Evolutionary conservation across 2,888 invertebrate species (phyloP).

Genomic region (Siphlonurus alternatus): DNA sequence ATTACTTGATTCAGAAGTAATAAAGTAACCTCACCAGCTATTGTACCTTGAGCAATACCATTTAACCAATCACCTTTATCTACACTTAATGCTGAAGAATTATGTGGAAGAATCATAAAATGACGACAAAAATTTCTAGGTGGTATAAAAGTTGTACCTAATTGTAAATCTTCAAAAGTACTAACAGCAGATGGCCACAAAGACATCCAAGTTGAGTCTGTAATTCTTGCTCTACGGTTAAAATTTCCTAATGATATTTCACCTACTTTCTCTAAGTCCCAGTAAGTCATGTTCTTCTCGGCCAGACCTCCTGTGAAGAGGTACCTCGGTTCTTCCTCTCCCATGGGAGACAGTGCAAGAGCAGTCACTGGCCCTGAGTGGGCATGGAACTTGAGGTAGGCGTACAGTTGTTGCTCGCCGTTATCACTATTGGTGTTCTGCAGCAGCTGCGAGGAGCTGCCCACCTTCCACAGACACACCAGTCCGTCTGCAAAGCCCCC

Average conservation of each 20-base stretch:
- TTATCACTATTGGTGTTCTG: conserved; percentile 17
- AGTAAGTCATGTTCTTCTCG: conserved; percentile 34
- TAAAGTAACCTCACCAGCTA: conserved; percentile 32
- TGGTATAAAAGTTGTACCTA: neutral
- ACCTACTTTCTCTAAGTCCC: conserved; percentile 39
- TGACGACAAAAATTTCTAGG: neutral
- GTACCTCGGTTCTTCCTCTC: neutral
- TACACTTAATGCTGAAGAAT: neutral
- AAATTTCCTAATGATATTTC: neutral
- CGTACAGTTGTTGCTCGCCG: conserved; percentile 16
- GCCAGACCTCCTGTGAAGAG: neutral
- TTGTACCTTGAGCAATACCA: conserved; percentile 30
- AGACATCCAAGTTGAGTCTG: conserved; percentile 32
- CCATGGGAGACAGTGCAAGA: neutral
- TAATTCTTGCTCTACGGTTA: conserved; percentile 27
- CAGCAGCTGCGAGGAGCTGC: conserved; percentile 33
- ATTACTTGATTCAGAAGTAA: conserved; percentile 29
- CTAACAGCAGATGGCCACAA: conserved; percentile 31
- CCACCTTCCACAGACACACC: conserved; percentile 44
- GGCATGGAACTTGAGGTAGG: conserved; percentile 39
- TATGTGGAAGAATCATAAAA: neutral
- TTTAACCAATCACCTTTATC: conserved; percentile 31
- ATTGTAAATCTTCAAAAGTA: neutral
- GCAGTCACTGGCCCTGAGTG: conserved; percentile 34
- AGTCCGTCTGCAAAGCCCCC: conserved; percentile 52